Evolutionary conservation across 2,113 vertebrate genomes (phyloP), one percentile per base, ranked within the genome.

Genomic region (Peromyscus leucopus): DNA sequence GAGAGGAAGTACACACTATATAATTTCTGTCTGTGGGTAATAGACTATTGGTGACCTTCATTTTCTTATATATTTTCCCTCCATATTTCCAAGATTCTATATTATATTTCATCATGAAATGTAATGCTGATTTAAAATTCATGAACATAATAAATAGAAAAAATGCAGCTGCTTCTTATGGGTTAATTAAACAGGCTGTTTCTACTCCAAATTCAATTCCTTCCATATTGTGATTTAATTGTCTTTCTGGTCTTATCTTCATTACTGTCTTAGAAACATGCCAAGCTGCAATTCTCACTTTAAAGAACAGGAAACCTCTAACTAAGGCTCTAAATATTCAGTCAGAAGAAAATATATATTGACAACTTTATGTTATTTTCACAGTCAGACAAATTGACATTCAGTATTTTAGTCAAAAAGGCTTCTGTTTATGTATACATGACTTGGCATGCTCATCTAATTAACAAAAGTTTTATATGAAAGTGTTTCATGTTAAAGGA

Each of bases 391-490:
- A 89, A 76, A 75, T 26, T 83, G 63, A 65, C 89, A 87, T 59
- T 96, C 63, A 92, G 12, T 86, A 63, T 79, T 90, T 79, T 90
- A 90, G 26, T 51, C 12, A 93, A 93, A 93, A 89, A 92, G 24
- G 1, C 5, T 87, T 91, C 79, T 92, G 31, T 85, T 82, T 89
- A 31, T 89, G 2, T 86, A 13, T 55, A 80, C 3, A 33, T 31
- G 16, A 75, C 13, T 80, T 96, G 48, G 42, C 17, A 90, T 10
- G 8, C 4, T n/a, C 63, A 61, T 48, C 12, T 93, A 36, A 87
- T 61, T 69, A 82, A 82, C 79, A 79, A 79, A 94, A 39, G 3
- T 24, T 39, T 92, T 74, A 83, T n/a, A 59, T 95, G 80, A 33
- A 88, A 85, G 21, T 88, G n/a, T 59, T 72, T 84, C 31, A 46